Evolutionary conservation across 2,113 vertebrate genomes (phyloP).

Genomic region (Eptesicus fuscus): DNA sequence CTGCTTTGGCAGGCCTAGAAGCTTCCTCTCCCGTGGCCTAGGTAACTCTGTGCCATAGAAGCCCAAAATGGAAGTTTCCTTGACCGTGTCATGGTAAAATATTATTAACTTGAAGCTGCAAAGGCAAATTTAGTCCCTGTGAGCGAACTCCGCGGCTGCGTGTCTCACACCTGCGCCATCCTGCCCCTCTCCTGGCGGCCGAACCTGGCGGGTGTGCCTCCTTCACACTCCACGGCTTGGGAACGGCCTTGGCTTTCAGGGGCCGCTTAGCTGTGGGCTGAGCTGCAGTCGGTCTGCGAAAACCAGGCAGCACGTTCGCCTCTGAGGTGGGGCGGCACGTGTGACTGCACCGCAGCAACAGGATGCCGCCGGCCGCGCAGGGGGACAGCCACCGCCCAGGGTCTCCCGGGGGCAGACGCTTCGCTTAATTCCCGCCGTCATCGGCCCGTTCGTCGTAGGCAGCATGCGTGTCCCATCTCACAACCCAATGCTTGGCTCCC

Average conservation of each 20-base stretch:
- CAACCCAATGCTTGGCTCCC: not conserved
- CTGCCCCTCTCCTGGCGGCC: fast-evolving
- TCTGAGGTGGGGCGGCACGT: not conserved
- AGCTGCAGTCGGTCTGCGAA: not conserved
- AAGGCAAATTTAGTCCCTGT: not conserved
- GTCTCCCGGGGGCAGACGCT: not conserved
- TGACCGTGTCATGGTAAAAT: not conserved
- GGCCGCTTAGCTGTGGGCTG: not conserved
- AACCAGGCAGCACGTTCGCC: not conserved
- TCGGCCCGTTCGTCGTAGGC: not conserved
- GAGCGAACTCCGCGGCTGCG: not conserved
- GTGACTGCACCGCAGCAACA: not conserved
- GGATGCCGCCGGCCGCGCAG: too few species aligned
- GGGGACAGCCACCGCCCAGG: fast-evolving
- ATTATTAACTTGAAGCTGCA: not conserved
- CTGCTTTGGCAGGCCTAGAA: too few species aligned
- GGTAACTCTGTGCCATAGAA: not conserved
- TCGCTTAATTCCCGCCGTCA: not conserved
- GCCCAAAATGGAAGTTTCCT: not conserved
- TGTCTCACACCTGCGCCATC: fast-evolving
- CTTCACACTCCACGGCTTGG: fast-evolving
- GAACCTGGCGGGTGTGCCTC: not conserved
- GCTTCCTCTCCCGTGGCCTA: not conserved
- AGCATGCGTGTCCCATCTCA: not conserved
- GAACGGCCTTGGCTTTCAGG: not conserved